A percentile compares a stretch with the other conserved stretches of the same genome.
These are phyloP conservation scores for Trichechus manatus DNA, from an alignment of 2,113 vertebrate species.

Conservation along the genomic window DNA sequence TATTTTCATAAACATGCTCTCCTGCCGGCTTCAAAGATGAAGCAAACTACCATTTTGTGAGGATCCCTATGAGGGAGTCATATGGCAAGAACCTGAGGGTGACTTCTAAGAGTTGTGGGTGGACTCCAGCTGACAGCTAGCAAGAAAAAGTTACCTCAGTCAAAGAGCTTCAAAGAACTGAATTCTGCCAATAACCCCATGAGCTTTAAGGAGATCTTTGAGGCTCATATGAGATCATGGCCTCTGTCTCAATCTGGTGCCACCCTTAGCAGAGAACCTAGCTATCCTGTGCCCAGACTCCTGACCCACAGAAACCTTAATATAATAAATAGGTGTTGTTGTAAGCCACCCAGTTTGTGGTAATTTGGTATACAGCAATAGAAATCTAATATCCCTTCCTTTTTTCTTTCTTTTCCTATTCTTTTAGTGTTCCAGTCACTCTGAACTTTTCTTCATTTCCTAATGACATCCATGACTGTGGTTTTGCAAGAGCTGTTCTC, in stretches of 20 bases:
- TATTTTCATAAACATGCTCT: neutral
- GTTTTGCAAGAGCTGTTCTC: neutral
- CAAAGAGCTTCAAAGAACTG: neutral
- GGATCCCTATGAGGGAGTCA: neutral
- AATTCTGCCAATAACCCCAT: neutral
- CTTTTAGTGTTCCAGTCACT: neutral
- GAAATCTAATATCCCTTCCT: neutral
- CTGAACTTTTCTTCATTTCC: slow-evolving; percentile 24
- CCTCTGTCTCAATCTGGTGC: neutral
- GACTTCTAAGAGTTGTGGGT: neutral
- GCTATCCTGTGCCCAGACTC: neutral
- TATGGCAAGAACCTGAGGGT: neutral
- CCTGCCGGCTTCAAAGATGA: neutral
- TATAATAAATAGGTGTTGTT: neutral
- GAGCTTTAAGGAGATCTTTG: neutral
- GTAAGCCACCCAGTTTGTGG: neutral
- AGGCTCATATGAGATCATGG: neutral
- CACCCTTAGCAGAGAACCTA: neutral
- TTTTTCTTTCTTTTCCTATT: neutral
- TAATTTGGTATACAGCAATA: neutral
- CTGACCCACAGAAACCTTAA: neutral
- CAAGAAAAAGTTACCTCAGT: neutral
- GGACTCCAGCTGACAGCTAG: neutral
- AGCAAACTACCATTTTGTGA: neutral
- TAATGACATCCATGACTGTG: neutral